These are phyloP conservation scores for Neodiprion pinetum DNA, from an alignment of 1,140 invertebrate genomes.

Conservation along the genomic window DNA sequence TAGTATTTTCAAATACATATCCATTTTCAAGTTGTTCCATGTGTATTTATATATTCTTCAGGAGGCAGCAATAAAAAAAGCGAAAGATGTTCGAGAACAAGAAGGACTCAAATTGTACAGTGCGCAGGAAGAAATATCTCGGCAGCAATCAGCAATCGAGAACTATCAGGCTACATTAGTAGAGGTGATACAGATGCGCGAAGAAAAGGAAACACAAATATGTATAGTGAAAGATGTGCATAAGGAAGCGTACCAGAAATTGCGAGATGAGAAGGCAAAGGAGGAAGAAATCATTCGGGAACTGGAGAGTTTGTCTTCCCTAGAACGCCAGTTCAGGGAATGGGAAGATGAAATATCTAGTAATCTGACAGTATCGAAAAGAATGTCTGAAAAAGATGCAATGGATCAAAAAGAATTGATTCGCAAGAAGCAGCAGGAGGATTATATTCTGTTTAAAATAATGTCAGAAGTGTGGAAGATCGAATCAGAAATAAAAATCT, in stretches of 20 bases:
- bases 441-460: conserved; percentile 62
- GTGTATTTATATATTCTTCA: conserved; percentile 27
- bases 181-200: conserved; percentile 53
- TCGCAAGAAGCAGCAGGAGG: conserved; percentile 62
- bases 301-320: conserved; percentile 51
- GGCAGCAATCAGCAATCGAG: conserved; percentile 61
- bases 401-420: conserved; percentile 57
- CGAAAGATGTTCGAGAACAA: conserved; percentile 57
- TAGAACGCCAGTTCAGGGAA: conserved; percentile 58
- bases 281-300: conserved; percentile 54
- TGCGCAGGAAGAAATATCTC: conserved; percentile 60
- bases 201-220: conserved; percentile 47
- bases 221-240: conserved; percentile 49
- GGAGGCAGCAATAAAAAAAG: conserved; percentile 52
- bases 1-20: conserved; percentile 15
- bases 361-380: conserved; percentile 59
- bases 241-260: conserved; percentile 47
- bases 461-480: conserved; percentile 63
- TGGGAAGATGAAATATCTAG: conserved; percentile 62
- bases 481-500: conserved; percentile 58
- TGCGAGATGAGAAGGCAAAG: conserved; percentile 48
- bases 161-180: conserved; percentile 59
- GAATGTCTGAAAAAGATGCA: conserved; percentile 62
- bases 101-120: conserved; percentile 57
- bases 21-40: conserved; percentile 10